Percentiles rank a stretch among this genome's conserved stretches.
Evolutionary conservation across 2,797 vertebrate species (phyloP).

Genomic region (Aselliscus stoliczkanus): DNA sequence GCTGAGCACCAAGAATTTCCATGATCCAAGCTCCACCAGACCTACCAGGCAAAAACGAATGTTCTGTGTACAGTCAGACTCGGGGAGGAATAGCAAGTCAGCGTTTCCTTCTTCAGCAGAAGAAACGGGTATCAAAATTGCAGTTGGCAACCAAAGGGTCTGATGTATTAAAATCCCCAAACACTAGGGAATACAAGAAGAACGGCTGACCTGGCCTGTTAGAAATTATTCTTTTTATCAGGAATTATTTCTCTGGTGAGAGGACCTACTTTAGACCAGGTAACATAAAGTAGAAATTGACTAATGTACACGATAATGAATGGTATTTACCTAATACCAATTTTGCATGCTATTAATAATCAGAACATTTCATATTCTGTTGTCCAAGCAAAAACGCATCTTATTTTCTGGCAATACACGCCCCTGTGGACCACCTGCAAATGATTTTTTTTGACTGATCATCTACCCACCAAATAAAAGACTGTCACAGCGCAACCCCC

Average conservation of each 20-base stretch:
- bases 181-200: background rate
- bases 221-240: background rate
- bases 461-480: background rate
- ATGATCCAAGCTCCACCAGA: background rate
- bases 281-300: accelerated
- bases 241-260: background rate
- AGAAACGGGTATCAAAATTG: background rate
- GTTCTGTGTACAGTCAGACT: background rate
- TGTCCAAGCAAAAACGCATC: background rate
- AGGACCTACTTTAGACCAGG: background rate
- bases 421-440: background rate
- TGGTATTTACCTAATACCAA: too few species aligned
- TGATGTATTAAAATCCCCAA: background rate
- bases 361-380: accelerated
- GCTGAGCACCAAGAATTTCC: background rate
- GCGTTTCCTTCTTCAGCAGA: background rate
- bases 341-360: background rate
- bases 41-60: background rate
- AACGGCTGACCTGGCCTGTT: background rate
- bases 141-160: background rate
- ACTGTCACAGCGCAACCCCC: background rate
- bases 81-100: background rate
- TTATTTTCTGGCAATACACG: background rate
- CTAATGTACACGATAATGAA: background rate
- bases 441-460: background rate